Percentiles rank a stretch among this genome's conserved stretches.
phyloP scores from a whole-genome alignment of 1,140 invertebrate genomes.

The Lutraria rhynchaena region DNA sequence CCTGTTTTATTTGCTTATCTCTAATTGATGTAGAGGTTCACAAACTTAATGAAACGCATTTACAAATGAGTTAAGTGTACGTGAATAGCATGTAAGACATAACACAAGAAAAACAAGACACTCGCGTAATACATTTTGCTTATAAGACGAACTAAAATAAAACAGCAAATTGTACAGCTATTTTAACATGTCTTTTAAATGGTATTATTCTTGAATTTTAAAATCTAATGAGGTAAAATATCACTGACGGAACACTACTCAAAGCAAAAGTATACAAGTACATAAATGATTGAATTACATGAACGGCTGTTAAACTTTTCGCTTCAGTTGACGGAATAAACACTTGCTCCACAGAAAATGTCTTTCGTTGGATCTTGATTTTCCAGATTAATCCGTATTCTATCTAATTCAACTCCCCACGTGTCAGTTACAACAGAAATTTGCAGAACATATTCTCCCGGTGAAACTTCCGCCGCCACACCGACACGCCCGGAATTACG shows the following conservation, averaged over 20 bases:
- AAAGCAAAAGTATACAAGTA: too few relatives aligned
- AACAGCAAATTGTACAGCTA: neutral
- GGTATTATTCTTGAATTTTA: too few relatives aligned
- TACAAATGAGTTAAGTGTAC: too few relatives aligned
- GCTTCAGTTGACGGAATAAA: too few relatives aligned
- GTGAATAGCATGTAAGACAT: neutral
- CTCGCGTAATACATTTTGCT: constrained; percentile 1
- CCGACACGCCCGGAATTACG: constrained; percentile 37
- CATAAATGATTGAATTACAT: too few relatives aligned
- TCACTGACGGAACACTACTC: too few relatives aligned
- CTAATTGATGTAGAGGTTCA: too few relatives aligned
- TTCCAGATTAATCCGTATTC: constrained; percentile 36
- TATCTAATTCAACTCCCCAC: constrained; percentile 54
- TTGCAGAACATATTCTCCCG: constrained; percentile 4
- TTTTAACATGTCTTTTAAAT: too few relatives aligned
- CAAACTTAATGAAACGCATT: too few relatives aligned
- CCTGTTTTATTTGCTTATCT: too few relatives aligned
- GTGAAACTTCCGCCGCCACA: neutral
- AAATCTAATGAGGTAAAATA: too few relatives aligned
- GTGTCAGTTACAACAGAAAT: constrained; percentile 20
- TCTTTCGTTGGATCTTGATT: constrained; percentile 32
- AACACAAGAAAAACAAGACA: neutral
- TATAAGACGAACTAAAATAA: neutral
- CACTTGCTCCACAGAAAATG: constrained; percentile 43
- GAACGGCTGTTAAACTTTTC: too few relatives aligned